Conservation (phyloP, 2,113 vertebrate genomes). For the Hylia prasina region DNA sequence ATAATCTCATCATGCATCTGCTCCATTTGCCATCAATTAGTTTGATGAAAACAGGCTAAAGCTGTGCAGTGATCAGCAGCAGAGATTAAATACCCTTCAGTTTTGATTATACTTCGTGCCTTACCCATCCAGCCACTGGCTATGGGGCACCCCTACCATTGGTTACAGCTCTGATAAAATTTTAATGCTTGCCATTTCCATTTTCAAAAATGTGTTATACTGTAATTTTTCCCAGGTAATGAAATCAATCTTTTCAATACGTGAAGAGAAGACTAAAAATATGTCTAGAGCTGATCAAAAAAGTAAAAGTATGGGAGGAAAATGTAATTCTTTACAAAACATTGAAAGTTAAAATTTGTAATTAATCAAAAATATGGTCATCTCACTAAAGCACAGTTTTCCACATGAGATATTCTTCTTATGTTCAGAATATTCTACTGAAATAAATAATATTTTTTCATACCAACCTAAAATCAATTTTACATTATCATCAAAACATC, state of each 20-base stretch:
- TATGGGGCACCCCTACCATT: background rate
- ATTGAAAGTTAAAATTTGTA: background rate
- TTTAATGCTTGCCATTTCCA: background rate
- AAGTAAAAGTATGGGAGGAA: fast-evolving
- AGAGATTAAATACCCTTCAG: constrained; percentile 60
- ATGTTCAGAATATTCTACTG: background rate
- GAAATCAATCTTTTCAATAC: background rate
- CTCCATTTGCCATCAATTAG: constrained; percentile 66
- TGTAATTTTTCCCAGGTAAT: background rate
- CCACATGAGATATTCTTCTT: background rate
- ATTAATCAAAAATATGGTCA: background rate
- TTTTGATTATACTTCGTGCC: constrained; percentile 58
- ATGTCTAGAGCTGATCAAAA: background rate
- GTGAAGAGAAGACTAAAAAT: background rate
- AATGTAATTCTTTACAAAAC: background rate
- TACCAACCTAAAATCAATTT: background rate
- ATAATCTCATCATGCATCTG: constrained; percentile 57
- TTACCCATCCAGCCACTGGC: constrained; percentile 4
- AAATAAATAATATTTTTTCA: background rate
- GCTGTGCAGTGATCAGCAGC: constrained; percentile 29
- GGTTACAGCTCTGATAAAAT: background rate
- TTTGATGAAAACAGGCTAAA: constrained; percentile 63
- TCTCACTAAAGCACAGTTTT: background rate
- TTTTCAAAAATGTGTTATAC: background rate
- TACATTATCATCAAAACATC: background rate